A percentile compares a stretch with the other conserved stretches of the same genome.
Conservation (phyloP, 1,140 invertebrate species). For the Leptoteleia sp. region DNA sequence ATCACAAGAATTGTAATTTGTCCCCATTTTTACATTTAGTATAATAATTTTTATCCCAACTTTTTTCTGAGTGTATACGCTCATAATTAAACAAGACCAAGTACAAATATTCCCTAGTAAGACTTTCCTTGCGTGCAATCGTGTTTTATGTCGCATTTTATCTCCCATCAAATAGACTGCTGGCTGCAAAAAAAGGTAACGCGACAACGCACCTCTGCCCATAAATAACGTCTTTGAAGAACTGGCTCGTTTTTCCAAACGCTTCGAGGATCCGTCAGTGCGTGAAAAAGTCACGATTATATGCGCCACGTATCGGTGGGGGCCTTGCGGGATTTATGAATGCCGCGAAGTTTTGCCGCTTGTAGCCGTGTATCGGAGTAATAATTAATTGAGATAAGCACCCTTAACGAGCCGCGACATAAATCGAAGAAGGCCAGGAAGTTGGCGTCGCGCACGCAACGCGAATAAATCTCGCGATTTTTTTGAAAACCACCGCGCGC, state of each 20-base stretch:
- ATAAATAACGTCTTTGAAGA: slow-evolving; percentile 55
- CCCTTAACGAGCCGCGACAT: slow-evolving; percentile 50
- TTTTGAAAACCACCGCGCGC: slow-evolving; percentile 17
- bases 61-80: too few species aligned
- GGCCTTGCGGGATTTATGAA: slow-evolving; percentile 53
- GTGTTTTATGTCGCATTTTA: slow-evolving; percentile 39
- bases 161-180: slow-evolving; percentile 44
- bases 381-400: slow-evolving; percentile 68
- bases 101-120: slow-evolving; percentile 22
- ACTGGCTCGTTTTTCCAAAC: slow-evolving; percentile 50
- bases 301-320: slow-evolving; percentile 31
- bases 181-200: slow-evolving; percentile 3
- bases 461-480: slow-evolving; percentile 58
- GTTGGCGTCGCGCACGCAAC: slow-evolving; percentile 47
- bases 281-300: slow-evolving; percentile 41
- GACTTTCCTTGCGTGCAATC: slow-evolving; percentile 22
- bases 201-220: slow-evolving; percentile 8
- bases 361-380: slow-evolving; percentile 45
- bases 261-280: slow-evolving; percentile 17
- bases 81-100: slow-evolving; percentile 39
- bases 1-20: too few species aligned
- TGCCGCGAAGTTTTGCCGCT: slow-evolving; percentile 53
- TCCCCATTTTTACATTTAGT: too few species aligned
- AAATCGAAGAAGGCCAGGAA: slow-evolving; percentile 56
- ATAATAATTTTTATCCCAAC: too few species aligned